Conservation (phyloP, 2,888 invertebrate species). For the Chaitophorus viminalis region DNA sequence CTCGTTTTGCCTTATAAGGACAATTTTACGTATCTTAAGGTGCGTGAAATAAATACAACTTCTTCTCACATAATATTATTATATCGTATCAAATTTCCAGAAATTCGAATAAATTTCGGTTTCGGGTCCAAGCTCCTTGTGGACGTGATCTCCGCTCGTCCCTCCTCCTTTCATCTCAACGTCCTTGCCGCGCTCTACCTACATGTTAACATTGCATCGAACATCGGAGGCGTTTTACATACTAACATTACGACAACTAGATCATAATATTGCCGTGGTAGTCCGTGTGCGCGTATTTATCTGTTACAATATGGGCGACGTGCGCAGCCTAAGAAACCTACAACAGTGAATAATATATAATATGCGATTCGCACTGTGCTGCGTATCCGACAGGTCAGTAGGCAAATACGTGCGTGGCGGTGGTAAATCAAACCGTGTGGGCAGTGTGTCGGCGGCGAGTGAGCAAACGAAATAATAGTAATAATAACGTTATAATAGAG, state of each 20-base stretch:
- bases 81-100: too few relatives aligned
- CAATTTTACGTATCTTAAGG: too few relatives aligned
- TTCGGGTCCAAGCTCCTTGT: too few relatives aligned
- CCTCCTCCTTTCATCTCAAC: not conserved
- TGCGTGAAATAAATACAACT: too few relatives aligned
- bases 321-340: too few relatives aligned
- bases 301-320: too few relatives aligned
- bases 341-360: not conserved
- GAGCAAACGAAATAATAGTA: not conserved
- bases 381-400: slow-evolving; percentile 3
- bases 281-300: too few relatives aligned
- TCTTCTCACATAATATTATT: too few relatives aligned
- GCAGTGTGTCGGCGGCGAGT: not conserved
- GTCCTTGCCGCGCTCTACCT: not conserved
- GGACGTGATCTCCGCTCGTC: not conserved
- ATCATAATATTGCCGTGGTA: not conserved
- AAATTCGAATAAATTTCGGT: too few relatives aligned
- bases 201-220: not conserved
- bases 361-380: not conserved
- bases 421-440: not conserved
- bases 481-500: not conserved
- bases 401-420: not conserved
- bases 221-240: not conserved
- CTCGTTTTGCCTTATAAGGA: too few relatives aligned
- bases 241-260: not conserved